These are phyloP conservation scores for Drosophila borborema DNA, from an alignment of 2,888 invertebrate species.

Conservation along the genomic window DNA sequence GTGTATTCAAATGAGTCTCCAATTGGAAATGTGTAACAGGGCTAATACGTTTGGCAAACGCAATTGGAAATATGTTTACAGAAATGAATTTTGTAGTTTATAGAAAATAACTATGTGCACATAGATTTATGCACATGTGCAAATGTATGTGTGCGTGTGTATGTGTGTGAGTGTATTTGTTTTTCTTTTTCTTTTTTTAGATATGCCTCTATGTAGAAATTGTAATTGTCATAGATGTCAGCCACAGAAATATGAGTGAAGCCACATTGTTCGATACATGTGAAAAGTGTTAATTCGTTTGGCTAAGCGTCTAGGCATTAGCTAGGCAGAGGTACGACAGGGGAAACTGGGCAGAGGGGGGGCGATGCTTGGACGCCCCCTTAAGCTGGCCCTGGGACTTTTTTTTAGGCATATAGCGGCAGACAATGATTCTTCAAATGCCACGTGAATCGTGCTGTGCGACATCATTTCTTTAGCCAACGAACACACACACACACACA, in stretches of 20 bases:
- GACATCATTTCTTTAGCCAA: conserved; percentile 31
- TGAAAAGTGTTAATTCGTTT: conserved; percentile 68
- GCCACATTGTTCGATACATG: conserved; percentile 54
- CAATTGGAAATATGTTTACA: conserved; percentile 13
- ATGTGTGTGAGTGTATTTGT: neutral
- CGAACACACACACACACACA: conserved; percentile 20
- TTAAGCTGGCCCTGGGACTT: conserved; percentile 44
- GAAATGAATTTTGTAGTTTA: neutral
- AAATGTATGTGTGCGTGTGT: neutral
- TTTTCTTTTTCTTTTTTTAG: neutral
- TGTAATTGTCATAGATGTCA: conserved; percentile 39
- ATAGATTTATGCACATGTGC: neutral
- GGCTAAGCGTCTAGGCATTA: conserved; percentile 5
- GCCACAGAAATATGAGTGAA: conserved; percentile 34
- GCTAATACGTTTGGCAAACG: neutral
- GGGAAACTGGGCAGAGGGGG: neutral
- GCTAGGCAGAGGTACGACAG: neutral
- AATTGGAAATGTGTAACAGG: neutral
- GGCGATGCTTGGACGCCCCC: neutral
- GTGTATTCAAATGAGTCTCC: neutral
- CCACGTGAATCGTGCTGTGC: conserved; percentile 39
- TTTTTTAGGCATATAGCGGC: conserved; percentile 17
- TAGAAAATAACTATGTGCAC: conserved; percentile 1
- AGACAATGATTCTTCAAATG: conserved; percentile 72
- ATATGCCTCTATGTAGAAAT: conserved; percentile 36